These are phyloP conservation scores for Mystacornis crossleyi DNA, from an alignment of 2,113 vertebrate genomes.

Conservation along the genomic window DNA sequence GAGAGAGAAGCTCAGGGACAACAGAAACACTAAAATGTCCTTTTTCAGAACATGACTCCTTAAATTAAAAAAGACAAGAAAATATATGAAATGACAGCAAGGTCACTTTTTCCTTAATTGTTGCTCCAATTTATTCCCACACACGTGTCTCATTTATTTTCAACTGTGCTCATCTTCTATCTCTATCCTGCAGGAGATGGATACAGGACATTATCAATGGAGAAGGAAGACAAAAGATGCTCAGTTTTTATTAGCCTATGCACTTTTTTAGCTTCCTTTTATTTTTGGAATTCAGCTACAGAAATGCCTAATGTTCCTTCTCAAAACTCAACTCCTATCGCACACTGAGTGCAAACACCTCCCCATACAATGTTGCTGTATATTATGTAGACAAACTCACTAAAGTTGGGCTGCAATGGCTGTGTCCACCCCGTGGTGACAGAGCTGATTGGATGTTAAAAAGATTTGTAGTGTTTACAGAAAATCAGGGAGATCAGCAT, in stretches of 20 bases:
- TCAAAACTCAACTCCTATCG: not conserved
- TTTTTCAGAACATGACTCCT: not conserved
- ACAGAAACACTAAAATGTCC: not conserved
- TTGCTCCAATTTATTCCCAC: not conserved
- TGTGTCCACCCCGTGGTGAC: not conserved
- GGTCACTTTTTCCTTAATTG: not conserved
- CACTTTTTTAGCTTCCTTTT: not conserved
- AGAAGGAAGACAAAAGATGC: not conserved
- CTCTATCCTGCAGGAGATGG: not conserved
- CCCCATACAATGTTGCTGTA: not conserved
- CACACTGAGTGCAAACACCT: not conserved
- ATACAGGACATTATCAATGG: not conserved
- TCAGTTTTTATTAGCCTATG: not conserved
- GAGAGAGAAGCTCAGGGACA: not conserved
- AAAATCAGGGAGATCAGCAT: not conserved
- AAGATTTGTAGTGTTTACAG: not conserved
- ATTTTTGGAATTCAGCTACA: not conserved
- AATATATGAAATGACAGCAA: not conserved
- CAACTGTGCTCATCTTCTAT: not conserved
- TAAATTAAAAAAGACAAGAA: not conserved
- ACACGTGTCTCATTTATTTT: not conserved
- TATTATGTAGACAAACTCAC: not conserved
- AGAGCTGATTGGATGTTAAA: not conserved
- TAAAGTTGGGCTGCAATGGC: not conserved
- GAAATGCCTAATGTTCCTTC: not conserved